Base-by-base conservation (phyloP, 2,113 vertebrate species). In the Coracopsis vasa region DNA sequence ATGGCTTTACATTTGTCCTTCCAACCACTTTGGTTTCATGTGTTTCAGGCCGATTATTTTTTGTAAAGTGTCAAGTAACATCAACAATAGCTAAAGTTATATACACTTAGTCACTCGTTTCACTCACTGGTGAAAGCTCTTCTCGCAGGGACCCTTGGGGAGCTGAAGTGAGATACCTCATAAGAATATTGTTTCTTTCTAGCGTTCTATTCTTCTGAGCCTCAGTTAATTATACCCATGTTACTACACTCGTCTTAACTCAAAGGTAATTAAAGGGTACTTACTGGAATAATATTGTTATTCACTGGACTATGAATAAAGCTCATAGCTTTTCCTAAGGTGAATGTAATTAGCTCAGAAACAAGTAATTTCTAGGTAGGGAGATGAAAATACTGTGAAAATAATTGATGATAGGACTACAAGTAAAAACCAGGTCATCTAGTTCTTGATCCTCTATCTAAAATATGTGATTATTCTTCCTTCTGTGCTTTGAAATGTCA, bases 401-500 rank as follows among this genome's bases (percentile, higher is more conserved):
- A 88, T 90, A 92, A 56, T 83, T 82, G 45, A 79, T 67, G 15
- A 51, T 62, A 73, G 5, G 54, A 78, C 33, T 62, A 86, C 27
- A 42, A 56, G 69, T 56, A 67, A 51, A 92, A 93, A 94, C 17
- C 54, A 53, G 72, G 90, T 92, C 79, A 72, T 92, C 60, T 90
- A 80, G 47, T 92, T 83, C 83, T 77, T 70, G 64, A 42, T 90
- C 33, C 21, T 93, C 21, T 47, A 88, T 47, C 48, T 93, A 92
- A 96, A 93, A 74, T 56, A 61, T 41, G 41, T 93, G 64, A 90
- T 90, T 73, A 56, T 93, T 95, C 69, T 78, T 92, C 51, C 41
- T 92, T 90, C 88, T 83, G 13, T 92, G 67, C 72, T 94, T 80
- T 86, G 65, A 90, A 93, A 92, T 90, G 64, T 74, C 65, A 83